These are phyloP conservation scores for Dryadula phaetusa DNA, from an alignment of 2,888 invertebrate species.

Conservation along the genomic window DNA sequence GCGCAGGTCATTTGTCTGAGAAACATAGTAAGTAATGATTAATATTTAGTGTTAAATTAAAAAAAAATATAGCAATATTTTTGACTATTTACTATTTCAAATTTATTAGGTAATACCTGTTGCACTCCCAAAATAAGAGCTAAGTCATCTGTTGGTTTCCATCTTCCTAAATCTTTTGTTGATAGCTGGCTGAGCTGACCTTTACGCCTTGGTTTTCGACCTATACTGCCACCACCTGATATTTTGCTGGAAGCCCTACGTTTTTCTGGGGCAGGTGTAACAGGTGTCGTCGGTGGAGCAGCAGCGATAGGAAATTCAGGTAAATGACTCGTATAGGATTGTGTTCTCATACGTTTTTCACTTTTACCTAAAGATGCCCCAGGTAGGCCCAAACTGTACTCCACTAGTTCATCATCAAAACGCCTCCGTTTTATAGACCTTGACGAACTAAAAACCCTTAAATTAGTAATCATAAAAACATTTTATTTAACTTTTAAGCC, in stretches of 20 bases:
- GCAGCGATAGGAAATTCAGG: constrained; percentile 71
- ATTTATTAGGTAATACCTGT: constrained; percentile 89
- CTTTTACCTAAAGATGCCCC: constrained; percentile 80
- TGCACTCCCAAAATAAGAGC: constrained; percentile 96
- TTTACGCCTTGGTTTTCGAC: constrained; percentile 84
- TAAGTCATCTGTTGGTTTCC: constrained; percentile 99
- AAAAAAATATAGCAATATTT: not conserved
- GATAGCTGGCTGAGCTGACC: constrained; percentile 88
- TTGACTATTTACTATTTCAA: no score
- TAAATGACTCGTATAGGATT: constrained; percentile 80
- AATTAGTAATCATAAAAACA: not conserved
- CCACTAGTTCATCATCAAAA: constrained; percentile 98
- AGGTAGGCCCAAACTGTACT: constrained; percentile 91
- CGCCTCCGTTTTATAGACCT: constrained; percentile 97
- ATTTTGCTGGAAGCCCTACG: constrained; percentile 72
- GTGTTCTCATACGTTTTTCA: constrained; percentile 76
- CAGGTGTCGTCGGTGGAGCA: constrained; percentile 53
- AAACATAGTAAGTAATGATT: constrained; percentile 9
- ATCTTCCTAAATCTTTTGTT: constrained; percentile 94
- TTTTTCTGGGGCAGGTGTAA: constrained; percentile 62
- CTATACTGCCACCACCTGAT: constrained; percentile 65
- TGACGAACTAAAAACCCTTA: constrained; percentile 89
- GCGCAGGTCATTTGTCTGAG: constrained; percentile 89
- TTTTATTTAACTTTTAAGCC: not conserved
- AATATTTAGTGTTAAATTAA: not conserved